Percentiles rank a stretch among this genome's conserved stretches.
Evolutionary conservation across 2,113 vertebrate species (phyloP).

Genomic region (Prionailurus viverrinus): DNA sequence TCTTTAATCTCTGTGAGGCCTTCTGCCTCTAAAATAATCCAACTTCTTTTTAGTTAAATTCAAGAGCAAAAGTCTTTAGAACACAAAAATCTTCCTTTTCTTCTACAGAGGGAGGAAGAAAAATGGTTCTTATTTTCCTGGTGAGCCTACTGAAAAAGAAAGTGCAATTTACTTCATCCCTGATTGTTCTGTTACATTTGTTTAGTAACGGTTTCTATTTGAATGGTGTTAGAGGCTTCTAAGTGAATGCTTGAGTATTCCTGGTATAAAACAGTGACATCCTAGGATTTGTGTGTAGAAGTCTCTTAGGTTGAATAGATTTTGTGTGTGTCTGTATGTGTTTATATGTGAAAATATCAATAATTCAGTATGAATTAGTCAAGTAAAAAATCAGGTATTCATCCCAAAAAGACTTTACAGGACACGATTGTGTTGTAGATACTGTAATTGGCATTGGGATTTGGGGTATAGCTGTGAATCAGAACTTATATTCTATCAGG

Average conservation of each 20-base stretch:
- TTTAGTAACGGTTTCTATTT: neutral
- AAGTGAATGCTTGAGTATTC: neutral
- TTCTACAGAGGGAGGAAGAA: neutral
- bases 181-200: neutral
- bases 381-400: neutral
- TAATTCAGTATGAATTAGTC: neutral
- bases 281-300: neutral
- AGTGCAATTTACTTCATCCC: neutral
- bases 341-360: neutral
- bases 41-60: neutral
- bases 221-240: neutral
- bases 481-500: neutral
- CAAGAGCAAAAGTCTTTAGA: neutral
- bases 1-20: neutral
- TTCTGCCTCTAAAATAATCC: constrained; percentile 16
- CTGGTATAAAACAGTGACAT: neutral
- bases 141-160: neutral
- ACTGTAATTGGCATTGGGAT: neutral
- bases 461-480: neutral
- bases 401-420: neutral
- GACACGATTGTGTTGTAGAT: neutral
- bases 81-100: neutral
- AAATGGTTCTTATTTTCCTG: neutral
- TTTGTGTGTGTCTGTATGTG: neutral
- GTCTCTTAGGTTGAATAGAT: neutral